These are phyloP conservation scores for Psilopsiagon aymara DNA, from an alignment of 2,113 vertebrate genomes.

Conservation along the genomic window DNA sequence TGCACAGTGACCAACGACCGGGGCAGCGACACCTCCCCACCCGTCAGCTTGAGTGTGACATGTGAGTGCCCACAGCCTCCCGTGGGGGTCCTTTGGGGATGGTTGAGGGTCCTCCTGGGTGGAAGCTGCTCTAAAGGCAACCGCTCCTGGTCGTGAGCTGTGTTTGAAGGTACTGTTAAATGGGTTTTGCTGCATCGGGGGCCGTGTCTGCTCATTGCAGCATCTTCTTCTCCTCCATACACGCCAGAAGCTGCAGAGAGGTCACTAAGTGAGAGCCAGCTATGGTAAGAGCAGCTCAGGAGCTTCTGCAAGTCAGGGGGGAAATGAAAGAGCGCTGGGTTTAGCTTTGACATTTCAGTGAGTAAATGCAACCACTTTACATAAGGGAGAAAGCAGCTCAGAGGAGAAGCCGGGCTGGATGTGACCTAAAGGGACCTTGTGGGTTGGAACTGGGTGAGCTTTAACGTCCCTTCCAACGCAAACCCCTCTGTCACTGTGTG, in stretches of 20 bases:
- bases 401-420: neutral
- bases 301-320: neutral
- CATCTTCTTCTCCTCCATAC: rapidly evolving
- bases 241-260: rapidly evolving
- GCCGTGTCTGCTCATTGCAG: rapidly evolving
- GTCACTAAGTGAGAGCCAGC: neutral
- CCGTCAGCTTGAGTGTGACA: slow-evolving; percentile 41
- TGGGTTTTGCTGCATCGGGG: neutral
- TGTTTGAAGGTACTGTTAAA: rapidly evolving
- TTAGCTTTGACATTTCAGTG: neutral
- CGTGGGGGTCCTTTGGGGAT: rapidly evolving
- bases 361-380: rapidly evolving
- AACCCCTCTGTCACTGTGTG: rapidly evolving
- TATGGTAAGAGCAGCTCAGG: neutral
- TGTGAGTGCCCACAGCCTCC: slow-evolving; percentile 49
- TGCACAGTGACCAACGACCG: slow-evolving; percentile 65
- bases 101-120: rapidly evolving
- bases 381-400: rapidly evolving
- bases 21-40: slow-evolving; percentile 39
- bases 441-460: neutral
- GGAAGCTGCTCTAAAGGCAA: neutral
- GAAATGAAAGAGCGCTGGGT: neutral
- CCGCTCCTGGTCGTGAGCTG: rapidly evolving
- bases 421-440: neutral
- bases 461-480: neutral